Conservation (phyloP, 2,888 invertebrate species). For the Eumerus sabulonum region DNA sequence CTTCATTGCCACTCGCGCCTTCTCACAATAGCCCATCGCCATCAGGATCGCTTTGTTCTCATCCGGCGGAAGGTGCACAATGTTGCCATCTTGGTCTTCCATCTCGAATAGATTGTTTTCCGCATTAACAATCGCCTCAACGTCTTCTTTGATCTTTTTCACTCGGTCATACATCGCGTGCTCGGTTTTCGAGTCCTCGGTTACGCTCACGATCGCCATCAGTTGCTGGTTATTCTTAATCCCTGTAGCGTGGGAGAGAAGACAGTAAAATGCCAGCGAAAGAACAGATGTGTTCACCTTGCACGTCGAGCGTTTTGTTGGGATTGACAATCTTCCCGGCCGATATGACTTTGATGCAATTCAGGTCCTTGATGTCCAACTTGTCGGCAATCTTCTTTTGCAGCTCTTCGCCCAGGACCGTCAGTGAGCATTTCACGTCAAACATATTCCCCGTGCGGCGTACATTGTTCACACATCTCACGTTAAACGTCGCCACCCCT, state of each 20-base stretch:
- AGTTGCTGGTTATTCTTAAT: constrained; percentile 85
- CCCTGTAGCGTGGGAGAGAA: constrained; percentile 47
- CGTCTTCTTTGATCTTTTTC: constrained; percentile 81
- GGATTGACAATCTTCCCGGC: constrained; percentile 84
- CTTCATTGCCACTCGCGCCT: constrained; percentile 85
- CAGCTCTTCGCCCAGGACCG: constrained; percentile 81
- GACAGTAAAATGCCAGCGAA: neutral
- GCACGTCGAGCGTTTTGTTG: constrained; percentile 79
- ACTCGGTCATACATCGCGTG: constrained; percentile 81
- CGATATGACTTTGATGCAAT: constrained; percentile 84
- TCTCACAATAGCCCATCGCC: constrained; percentile 90
- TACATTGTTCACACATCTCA: constrained; percentile 82
- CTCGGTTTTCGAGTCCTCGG: constrained; percentile 78
- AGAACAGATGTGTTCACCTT: constrained; percentile 77
- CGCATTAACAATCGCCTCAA: constrained; percentile 80
- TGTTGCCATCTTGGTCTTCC: constrained; percentile 89
- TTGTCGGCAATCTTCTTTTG: constrained; percentile 80
- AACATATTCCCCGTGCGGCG: constrained; percentile 80
- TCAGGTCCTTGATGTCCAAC: constrained; percentile 75
- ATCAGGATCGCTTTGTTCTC: constrained; percentile 86
- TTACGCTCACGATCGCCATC: constrained; percentile 82
- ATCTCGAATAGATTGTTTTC: constrained; percentile 78
- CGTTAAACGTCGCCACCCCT: constrained; percentile 86
- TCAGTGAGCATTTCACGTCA: constrained; percentile 81
- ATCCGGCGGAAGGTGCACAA: constrained; percentile 84